These are phyloP conservation scores for Equus przewalskii DNA, from an alignment of 2,113 vertebrate genomes.

Conservation along the genomic window DNA sequence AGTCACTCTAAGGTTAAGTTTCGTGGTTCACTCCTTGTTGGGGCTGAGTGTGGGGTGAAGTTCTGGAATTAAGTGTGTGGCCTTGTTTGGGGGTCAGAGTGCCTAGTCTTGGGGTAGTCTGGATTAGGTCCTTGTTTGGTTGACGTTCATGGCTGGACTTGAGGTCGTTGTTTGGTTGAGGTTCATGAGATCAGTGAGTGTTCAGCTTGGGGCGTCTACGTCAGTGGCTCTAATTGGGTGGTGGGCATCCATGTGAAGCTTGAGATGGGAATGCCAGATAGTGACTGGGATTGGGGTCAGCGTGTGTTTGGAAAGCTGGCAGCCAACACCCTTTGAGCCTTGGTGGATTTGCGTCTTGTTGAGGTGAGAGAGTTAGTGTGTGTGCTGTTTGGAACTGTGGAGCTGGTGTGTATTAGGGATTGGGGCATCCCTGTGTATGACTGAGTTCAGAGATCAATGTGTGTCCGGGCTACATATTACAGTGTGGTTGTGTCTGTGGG, in stretches of 20 bases:
- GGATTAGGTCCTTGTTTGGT: not conserved
- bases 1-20: not conserved
- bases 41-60: not conserved
- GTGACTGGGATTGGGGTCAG: not conserved
- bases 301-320: slow-evolving; percentile 7
- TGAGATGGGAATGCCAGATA: not conserved
- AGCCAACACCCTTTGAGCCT: not conserved
- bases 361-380: not conserved
- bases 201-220: slow-evolving; percentile 16
- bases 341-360: not conserved
- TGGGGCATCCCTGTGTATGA: not conserved
- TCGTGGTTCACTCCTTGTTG: not conserved
- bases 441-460: not conserved
- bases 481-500: not conserved
- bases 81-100: slow-evolving; percentile 6
- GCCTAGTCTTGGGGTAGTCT: not conserved
- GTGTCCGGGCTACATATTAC: not conserved
- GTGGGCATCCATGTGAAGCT: not conserved
- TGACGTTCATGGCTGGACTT: not conserved
- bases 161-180: not conserved
- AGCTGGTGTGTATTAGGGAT: not conserved
- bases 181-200: not conserved
- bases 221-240: not conserved
- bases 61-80: not conserved
- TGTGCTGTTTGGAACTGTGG: not conserved